These are phyloP conservation scores for Teinopalpus imperialis DNA, from an alignment of 2,888 invertebrate genomes.

Conservation along the genomic window DNA sequence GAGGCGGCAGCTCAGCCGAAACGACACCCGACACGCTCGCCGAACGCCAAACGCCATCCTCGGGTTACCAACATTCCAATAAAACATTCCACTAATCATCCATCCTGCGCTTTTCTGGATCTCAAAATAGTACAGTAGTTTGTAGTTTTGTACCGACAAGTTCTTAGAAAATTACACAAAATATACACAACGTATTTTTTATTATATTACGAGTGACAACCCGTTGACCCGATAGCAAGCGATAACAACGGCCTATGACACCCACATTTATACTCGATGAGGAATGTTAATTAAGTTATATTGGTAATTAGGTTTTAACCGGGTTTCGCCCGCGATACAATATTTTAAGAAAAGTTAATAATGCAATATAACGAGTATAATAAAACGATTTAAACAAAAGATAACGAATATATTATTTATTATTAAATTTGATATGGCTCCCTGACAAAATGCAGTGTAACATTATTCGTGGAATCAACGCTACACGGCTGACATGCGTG, in stretches of 20 bases:
- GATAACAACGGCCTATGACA: too few relatives aligned
- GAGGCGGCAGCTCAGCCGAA: conserved; percentile 51
- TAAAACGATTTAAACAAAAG: conserved; percentile 8
- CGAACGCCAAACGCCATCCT: conserved; percentile 55
- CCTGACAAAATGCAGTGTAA: conserved; percentile 12
- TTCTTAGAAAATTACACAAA: too few relatives aligned
- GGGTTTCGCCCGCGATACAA: too few relatives aligned
- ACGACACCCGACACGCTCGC: conserved; percentile 64
- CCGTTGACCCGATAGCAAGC: too few relatives aligned
- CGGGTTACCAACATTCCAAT: conserved; percentile 38
- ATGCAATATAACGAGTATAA: too few relatives aligned
- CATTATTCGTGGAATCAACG: conserved; percentile 24
- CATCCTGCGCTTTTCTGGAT: not conserved
- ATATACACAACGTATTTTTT: too few relatives aligned
- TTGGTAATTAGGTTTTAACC: too few relatives aligned
- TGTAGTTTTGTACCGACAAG: too few relatives aligned
- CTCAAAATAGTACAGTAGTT: not conserved
- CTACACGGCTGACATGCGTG: conserved; percentile 23
- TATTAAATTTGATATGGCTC: conserved; percentile 19
- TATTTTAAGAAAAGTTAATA: too few relatives aligned
- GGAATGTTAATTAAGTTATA: too few relatives aligned
- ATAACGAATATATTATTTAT: conserved; percentile 8
- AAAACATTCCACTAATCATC: conserved; percentile 12
- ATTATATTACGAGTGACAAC: too few relatives aligned
- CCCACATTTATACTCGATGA: too few relatives aligned